phyloP scores from a whole-genome alignment of 2,113 vertebrate species.

The Ellobius talpinus region DNA sequence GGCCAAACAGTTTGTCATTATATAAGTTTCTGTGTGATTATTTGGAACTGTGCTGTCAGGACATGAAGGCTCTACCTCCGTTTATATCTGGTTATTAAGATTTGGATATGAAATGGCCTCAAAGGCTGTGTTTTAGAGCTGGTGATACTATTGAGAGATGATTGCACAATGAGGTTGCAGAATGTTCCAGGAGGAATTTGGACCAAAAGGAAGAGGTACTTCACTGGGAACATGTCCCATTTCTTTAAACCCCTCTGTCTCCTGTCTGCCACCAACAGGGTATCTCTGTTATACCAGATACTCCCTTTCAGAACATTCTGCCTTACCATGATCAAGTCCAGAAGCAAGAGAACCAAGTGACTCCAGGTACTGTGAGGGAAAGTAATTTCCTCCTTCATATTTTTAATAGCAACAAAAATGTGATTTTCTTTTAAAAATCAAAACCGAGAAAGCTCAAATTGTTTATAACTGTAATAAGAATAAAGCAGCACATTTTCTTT shows the following conservation, averaged over 20 bases:
- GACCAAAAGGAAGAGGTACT: not conserved
- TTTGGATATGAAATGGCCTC: not conserved
- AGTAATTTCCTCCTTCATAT: no score
- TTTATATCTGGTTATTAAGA: no score
- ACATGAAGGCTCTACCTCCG: no score
- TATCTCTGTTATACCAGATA: no score
- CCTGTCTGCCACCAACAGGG: no score
- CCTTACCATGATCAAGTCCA: not conserved
- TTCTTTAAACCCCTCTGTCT: not conserved
- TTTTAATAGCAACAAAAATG: not conserved
- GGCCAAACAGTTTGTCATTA: no score
- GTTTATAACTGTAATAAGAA: not conserved
- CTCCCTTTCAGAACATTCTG: not conserved
- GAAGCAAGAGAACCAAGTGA: not conserved
- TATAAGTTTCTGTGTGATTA: no score
- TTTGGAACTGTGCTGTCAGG: no score
- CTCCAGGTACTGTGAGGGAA: not conserved
- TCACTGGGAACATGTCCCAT: not conserved
- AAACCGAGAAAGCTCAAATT: constrained; percentile 41
- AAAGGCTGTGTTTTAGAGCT: not conserved
- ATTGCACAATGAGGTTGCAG: not conserved
- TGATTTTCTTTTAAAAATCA: not conserved
- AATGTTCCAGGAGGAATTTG: not conserved
- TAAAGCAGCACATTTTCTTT: not conserved
- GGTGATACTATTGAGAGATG: not conserved